Evolutionary conservation across 2,888 invertebrate species (phyloP), one percentile per base, ranked within the genome.

Genomic region (Didymodactylos carnosus): DNA sequence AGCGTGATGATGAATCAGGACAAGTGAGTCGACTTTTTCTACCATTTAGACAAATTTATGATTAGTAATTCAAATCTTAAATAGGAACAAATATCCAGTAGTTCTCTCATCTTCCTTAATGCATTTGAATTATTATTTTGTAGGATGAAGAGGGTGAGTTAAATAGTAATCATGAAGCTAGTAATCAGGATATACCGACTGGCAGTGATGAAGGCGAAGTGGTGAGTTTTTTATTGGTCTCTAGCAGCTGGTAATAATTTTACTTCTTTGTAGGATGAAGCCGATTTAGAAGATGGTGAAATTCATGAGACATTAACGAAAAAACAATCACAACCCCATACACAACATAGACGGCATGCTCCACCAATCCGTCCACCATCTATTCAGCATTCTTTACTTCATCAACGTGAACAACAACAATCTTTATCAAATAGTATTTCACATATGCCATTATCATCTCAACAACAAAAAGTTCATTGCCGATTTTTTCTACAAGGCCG

Each of bases 401-500:
- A 62, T 35, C 29, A 62, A 35, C 62, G 35, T 35, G 35, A 62
- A 35, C 62, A 27, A 35, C n/a, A n/a, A n/a, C n/a, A n/a, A n/a
- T n/a, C n/a, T n/a, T n/a, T n/a, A n/a, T 35, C 6, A 8, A 62
- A 62, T n/a, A 19, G n/a, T n/a, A n/a, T n/a, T n/a, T n/a, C 35
- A 1, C 10, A 11, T 35, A 5, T 29, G n/a, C 35, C 62, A 62
- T n/a, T 4, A 62, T n/a, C n/a, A n/a, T 62, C 62, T n/a, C 35
- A 29, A 6, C 35, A 29, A 41, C 69, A 72, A 29, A 72, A 70
- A 39, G 49, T 69, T 25, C 69, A 72, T 23, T 75, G 75, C 23
- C 69, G 72, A 69, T 75, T 71, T 69, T 75, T 72, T 43, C 69
- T 62, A 43, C 72, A 69, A 25, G 75, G 75, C 29, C 72, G 69